Conservation (phyloP, 2,888 invertebrate species). For the Hylaea fasciaria region DNA sequence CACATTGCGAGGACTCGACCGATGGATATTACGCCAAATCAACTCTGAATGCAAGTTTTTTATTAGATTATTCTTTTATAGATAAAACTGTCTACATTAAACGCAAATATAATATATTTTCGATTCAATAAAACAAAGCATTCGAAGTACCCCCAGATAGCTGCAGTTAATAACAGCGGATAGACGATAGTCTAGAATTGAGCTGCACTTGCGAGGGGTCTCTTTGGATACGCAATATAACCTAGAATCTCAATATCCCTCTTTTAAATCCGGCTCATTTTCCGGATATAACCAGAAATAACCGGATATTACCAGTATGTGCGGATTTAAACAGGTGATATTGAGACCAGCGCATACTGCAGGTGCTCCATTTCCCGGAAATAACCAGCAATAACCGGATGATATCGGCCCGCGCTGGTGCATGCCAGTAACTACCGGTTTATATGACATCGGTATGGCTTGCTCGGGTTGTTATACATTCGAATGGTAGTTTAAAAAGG, state of each 20-base stretch:
- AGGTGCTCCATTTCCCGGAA: constrained; percentile 9
- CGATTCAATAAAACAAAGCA: background rate
- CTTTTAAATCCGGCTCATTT: constrained; percentile 9
- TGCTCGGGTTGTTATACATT: constrained; percentile 4
- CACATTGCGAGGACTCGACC: too few relatives aligned
- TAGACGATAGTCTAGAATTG: background rate
- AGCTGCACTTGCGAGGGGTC: constrained; percentile 7
- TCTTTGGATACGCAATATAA: constrained; percentile 8
- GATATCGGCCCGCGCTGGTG: constrained; percentile 11
- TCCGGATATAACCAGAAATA: constrained; percentile 12
- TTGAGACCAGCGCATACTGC: background rate
- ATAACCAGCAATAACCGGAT: constrained; percentile 14
- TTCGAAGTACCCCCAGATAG: background rate
- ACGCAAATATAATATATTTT: too few relatives aligned
- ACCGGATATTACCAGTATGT: background rate
- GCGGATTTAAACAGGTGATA: too few relatives aligned
- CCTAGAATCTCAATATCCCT: constrained; percentile 2
- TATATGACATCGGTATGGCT: constrained; percentile 9
- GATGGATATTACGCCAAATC: too few relatives aligned
- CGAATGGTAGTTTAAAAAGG: constrained; percentile 1
- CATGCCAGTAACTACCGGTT: constrained; percentile 22
- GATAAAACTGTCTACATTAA: too few relatives aligned
- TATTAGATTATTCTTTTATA: too few relatives aligned
- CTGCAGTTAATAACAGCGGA: constrained; percentile 12
- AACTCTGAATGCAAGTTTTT: too few relatives aligned